Percentiles rank a stretch among this genome's conserved stretches.
phyloP scores from a whole-genome alignment of 2,797 vertebrate species.

The Molossus alvarezi region DNA sequence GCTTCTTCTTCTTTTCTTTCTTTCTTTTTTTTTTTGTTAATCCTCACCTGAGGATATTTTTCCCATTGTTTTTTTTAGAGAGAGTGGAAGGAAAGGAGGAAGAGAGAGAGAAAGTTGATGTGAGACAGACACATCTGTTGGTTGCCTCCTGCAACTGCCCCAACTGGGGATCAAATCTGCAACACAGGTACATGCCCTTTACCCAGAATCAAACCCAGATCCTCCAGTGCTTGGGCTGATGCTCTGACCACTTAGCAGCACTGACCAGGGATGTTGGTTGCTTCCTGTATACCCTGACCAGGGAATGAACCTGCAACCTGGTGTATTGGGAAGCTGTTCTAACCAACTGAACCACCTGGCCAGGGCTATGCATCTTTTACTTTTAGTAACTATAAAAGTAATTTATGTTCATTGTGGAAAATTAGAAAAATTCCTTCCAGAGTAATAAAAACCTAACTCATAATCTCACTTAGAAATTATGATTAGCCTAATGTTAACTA shows the following conservation, averaged over 20 bases:
- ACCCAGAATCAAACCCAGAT: no score
- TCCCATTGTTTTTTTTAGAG: no score
- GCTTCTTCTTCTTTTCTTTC: neutral
- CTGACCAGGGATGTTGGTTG: neutral
- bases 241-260: no score
- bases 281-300: neutral
- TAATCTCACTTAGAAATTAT: constrained; percentile 29
- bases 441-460: constrained; percentile 42
- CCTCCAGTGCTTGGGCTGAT: no score
- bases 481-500: neutral
- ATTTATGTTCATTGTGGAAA: constrained; percentile 31
- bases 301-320: neutral
- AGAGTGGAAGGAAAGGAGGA: no score
- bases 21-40: neutral
- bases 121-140: no score
- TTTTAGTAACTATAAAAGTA: neutral
- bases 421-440: constrained; percentile 1
- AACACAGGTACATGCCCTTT: no score
- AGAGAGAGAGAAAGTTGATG: no score
- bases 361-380: neutral
- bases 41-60: no score
- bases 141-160: no score
- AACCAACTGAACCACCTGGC: neutral
- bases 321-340: neutral
- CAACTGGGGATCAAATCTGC: no score